phyloP scores from a whole-genome alignment of 2,888 invertebrate genomes.

The Trachelus iudaicus region DNA sequence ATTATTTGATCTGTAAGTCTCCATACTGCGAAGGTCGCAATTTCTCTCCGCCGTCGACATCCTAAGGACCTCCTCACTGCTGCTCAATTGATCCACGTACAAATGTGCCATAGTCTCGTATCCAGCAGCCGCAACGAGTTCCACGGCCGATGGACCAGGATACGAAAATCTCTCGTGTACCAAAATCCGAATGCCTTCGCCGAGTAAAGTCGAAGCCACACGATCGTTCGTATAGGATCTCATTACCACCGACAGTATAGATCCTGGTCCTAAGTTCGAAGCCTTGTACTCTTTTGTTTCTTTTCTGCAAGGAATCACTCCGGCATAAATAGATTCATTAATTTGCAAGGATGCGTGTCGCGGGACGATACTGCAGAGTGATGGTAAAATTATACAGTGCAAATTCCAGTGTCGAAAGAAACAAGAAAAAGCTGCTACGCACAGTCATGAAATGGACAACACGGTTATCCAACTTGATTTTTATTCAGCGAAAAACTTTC shows the following conservation, averaged over 20 bases:
- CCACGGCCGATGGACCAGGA: slow-evolving; percentile 42
- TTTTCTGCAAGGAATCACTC: not conserved
- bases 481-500: not conserved
- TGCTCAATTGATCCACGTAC: slow-evolving; percentile 31
- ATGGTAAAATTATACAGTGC: not conserved
- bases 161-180: slow-evolving; percentile 55
- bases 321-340: not conserved
- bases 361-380: not conserved
- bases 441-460: not conserved
- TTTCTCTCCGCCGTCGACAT: slow-evolving; percentile 37
- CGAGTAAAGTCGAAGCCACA: slow-evolving; percentile 36
- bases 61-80: slow-evolving; percentile 37
- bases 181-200: slow-evolving; percentile 48
- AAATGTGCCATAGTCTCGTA: slow-evolving; percentile 41
- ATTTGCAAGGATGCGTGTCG: not conserved
- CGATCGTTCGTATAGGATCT: slow-evolving; percentile 32
- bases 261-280: slow-evolving; percentile 35
- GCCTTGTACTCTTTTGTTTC: not conserved
- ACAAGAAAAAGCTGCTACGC: not conserved
- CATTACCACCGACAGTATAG: slow-evolving; percentile 40
- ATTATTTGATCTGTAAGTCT: slow-evolving; percentile 50
- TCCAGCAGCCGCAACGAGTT: slow-evolving; percentile 36
- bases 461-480: not conserved
- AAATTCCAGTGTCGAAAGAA: not conserved
- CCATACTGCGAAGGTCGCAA: slow-evolving; percentile 34